These are phyloP conservation scores for Phenganax marumi DNA, from an alignment of 92 coral and sea anemone species.

Conservation along the genomic window DNA sequence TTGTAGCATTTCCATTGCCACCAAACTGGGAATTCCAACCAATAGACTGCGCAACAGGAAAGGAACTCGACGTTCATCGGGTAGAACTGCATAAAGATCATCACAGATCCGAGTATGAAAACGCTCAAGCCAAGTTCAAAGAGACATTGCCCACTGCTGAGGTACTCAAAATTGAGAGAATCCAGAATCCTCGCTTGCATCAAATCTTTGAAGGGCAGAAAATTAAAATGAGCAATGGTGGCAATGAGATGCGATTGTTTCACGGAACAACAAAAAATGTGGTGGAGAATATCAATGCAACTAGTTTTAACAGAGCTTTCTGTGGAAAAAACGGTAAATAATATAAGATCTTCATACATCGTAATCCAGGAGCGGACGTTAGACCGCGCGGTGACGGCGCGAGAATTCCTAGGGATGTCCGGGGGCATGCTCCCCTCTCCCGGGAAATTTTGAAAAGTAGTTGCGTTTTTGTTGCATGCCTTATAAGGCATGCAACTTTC, in stretches of 20 bases:
- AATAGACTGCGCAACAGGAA: constrained; percentile 33
- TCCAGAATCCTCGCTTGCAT: constrained; percentile 43
- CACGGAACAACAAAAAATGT: constrained; percentile 41
- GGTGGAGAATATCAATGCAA: constrained; percentile 18
- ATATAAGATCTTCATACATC: not conserved
- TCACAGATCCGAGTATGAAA: constrained; percentile 21
- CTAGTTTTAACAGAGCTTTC: constrained; percentile 47
- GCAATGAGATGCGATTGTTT: constrained; percentile 39
- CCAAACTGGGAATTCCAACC: constrained; percentile 38
- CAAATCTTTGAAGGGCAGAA: constrained; percentile 18
- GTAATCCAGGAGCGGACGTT: not conserved
- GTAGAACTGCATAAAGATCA: not conserved
- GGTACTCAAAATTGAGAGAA: constrained; percentile 38
- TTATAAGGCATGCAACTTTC: too few species aligned
- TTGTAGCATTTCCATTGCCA: constrained; percentile 32
- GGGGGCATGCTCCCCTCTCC: too few species aligned
- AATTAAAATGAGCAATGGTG: constrained; percentile 27
- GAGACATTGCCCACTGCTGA: constrained; percentile 8
- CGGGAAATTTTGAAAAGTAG: too few species aligned
- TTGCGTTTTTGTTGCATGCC: too few species aligned
- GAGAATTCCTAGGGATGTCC: too few species aligned
- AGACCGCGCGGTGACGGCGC: too few species aligned
- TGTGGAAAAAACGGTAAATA: constrained; percentile 49
- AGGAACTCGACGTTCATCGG: constrained; percentile 27
- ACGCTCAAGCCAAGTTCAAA: constrained; percentile 28